These are phyloP conservation scores for Yponomeuta malinellus DNA, from an alignment of 2,888 invertebrate genomes.

Conservation along the genomic window DNA sequence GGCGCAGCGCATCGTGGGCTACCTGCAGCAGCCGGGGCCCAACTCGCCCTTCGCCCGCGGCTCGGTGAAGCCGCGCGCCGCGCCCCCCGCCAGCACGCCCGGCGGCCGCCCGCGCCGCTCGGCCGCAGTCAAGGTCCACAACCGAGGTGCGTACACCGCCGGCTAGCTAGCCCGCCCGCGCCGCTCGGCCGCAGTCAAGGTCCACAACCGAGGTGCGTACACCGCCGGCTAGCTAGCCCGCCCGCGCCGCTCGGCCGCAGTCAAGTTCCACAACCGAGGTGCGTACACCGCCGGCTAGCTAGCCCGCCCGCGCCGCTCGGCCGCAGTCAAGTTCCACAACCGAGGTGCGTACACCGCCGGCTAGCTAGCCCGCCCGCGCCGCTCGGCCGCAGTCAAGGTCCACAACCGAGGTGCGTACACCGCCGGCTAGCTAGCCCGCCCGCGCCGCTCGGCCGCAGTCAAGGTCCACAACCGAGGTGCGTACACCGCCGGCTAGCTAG, in stretches of 20 bases:
- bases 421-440: no score
- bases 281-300: slow-evolving; percentile 25
- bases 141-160: not conserved
- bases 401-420: no score
- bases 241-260: slow-evolving; percentile 80
- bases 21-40: slow-evolving; percentile 64
- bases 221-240: slow-evolving; percentile 52
- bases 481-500: slow-evolving; percentile 24
- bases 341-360: no score
- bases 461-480: not conserved
- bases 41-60: slow-evolving; percentile 70
- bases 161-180: slow-evolving; percentile 44
- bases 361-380: no score
- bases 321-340: no score
- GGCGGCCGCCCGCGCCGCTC: slow-evolving; percentile 80
- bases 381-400: no score
- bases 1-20: slow-evolving; percentile 58
- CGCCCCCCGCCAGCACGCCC: slow-evolving; percentile 48
- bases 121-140: slow-evolving; percentile 77
- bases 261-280: slow-evolving; percentile 74
- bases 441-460: no score
- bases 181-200: slow-evolving; percentile 42
- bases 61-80: slow-evolving; percentile 50
- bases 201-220: slow-evolving; percentile 49
- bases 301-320: no score